Evolutionary conservation across 2,888 invertebrate species (phyloP).

Genomic region (Caradrina kadenii): DNA sequence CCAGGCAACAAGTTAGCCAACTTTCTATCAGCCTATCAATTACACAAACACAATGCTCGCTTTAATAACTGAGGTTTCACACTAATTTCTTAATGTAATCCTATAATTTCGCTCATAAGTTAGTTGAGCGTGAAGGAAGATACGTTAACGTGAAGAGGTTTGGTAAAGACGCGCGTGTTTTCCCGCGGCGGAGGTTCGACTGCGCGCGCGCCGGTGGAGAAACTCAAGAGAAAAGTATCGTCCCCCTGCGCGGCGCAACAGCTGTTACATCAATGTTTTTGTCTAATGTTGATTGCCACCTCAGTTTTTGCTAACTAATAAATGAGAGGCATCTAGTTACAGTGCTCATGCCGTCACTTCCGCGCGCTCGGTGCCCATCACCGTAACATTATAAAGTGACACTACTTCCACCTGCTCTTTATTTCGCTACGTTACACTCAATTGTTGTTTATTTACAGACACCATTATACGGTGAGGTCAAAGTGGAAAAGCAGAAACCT

Average conservation of each 20-base stretch:
- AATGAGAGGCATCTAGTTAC: slow-evolving; percentile 69
- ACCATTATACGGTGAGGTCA: slow-evolving; percentile 33
- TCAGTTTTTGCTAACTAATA: slow-evolving; percentile 72
- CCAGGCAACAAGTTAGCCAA: slow-evolving; percentile 70
- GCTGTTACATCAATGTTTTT: slow-evolving; percentile 86
- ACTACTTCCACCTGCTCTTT: slow-evolving; percentile 40
- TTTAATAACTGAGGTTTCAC: slow-evolving; percentile 66
- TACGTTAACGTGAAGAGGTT: slow-evolving; percentile 37
- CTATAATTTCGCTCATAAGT: slow-evolving; percentile 63
- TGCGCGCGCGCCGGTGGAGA: slow-evolving; percentile 82
- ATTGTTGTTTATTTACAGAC: slow-evolving; percentile 49
- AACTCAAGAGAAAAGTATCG: slow-evolving; percentile 88
- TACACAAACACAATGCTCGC: slow-evolving; percentile 74
- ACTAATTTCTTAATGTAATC: slow-evolving; percentile 67
- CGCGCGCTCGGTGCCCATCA: slow-evolving; percentile 67
- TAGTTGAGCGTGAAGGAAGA: slow-evolving; percentile 55
- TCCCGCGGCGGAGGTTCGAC: slow-evolving; percentile 75
- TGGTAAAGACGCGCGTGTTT: slow-evolving; percentile 76
- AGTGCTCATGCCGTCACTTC: slow-evolving; percentile 71
- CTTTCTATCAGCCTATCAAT: slow-evolving; percentile 75
- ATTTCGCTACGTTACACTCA: slow-evolving; percentile 45
- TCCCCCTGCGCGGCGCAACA: slow-evolving; percentile 74
- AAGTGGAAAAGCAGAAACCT: slow-evolving; percentile 12
- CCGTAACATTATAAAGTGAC: slow-evolving; percentile 57
- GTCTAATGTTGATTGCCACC: slow-evolving; percentile 72